phyloP scores from a whole-genome alignment of 2,113 vertebrate genomes.

The Ploceus nigricollis region DNA sequence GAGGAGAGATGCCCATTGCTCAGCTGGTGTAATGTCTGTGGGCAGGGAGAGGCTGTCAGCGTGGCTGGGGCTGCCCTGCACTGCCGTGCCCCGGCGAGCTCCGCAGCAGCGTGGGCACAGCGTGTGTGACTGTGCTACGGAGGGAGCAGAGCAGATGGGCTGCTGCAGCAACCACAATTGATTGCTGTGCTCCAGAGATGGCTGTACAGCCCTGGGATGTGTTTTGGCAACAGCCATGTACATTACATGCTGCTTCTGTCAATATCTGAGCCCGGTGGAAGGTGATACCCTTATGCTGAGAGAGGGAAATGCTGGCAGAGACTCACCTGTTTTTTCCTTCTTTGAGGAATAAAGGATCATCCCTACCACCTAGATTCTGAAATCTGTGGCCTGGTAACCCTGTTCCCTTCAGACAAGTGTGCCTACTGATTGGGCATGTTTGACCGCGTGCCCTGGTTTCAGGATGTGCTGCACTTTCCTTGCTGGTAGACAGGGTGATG shows the following conservation, averaged over 20 bases:
- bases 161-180: slow-evolving; percentile 8
- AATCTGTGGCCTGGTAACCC: slow-evolving; percentile 1
- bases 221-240: background rate
- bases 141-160: background rate
- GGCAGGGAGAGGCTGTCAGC: background rate
- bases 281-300: background rate
- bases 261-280: background rate
- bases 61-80: background rate
- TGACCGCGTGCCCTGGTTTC: slow-evolving; percentile 62
- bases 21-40: background rate
- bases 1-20: background rate
- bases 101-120: background rate
- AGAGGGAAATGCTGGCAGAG: background rate
- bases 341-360: background rate
- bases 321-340: background rate
- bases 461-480: slow-evolving; percentile 32
- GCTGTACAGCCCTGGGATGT: background rate
- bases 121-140: background rate
- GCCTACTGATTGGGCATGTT: background rate
- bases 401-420: background rate
- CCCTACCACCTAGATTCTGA: background rate
- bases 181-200: background rate
- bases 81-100: background rate
- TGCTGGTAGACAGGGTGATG: slow-evolving; percentile 52
- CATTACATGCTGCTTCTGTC: background rate